phyloP scores from a whole-genome alignment of 2,113 vertebrate genomes.

The Calonectris borealis region DNA sequence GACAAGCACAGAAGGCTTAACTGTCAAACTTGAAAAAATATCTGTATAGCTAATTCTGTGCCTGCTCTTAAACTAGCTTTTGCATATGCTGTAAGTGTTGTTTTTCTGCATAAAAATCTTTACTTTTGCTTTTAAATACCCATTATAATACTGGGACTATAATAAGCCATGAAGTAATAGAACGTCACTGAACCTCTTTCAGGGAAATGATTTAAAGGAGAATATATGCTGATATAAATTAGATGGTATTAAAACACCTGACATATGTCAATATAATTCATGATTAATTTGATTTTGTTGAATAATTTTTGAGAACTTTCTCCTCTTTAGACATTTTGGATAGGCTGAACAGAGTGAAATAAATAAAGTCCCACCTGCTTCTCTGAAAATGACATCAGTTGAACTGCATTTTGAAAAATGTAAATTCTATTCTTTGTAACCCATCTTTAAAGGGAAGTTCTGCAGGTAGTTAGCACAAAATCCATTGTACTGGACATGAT shows the following conservation, averaged over 20 bases:
- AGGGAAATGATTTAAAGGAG: neutral
- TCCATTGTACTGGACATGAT: neutral
- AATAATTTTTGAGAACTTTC: neutral
- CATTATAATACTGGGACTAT: neutral
- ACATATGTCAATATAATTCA: rapidly evolving
- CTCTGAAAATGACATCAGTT: neutral
- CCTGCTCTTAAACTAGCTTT: constrained; percentile 24
- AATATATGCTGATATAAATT: neutral
- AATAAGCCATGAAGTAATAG: neutral
- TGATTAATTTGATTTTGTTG: neutral
- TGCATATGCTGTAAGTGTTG: constrained; percentile 28
- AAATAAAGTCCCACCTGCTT: neutral
- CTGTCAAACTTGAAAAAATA: constrained; percentile 62
- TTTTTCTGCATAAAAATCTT: constrained; percentile 38
- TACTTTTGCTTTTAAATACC: constrained; percentile 29
- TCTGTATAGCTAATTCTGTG: constrained; percentile 49
- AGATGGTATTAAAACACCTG: neutral
- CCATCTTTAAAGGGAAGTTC: neutral
- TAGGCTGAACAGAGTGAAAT: neutral
- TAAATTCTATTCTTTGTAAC: neutral
- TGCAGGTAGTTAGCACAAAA: neutral
- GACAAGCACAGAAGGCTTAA: constrained; percentile 66
- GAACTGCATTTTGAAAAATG: neutral
- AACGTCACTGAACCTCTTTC: neutral
- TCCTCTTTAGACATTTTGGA: neutral